Conservation (phyloP, 2,113 vertebrate species). For the Otus sunia region DNA sequence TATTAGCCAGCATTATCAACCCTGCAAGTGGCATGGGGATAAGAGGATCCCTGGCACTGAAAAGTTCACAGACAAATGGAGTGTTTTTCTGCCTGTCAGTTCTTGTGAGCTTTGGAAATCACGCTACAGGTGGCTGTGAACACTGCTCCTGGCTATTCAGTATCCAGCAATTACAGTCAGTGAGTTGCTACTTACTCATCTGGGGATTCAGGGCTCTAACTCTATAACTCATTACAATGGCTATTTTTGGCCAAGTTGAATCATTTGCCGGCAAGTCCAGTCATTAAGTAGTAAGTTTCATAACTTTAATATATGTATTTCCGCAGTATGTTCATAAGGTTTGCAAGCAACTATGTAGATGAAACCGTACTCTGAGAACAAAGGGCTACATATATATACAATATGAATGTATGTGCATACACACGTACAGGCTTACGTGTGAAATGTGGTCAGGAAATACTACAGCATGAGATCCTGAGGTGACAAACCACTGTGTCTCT, state of each 20-base stretch:
- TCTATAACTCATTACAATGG: neutral
- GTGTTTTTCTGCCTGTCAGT: neutral
- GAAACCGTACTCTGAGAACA: accelerated
- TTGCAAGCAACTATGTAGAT: neutral
- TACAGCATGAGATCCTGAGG: neutral
- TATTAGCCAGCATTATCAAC: neutral
- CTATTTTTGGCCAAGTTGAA: neutral
- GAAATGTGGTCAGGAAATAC: neutral
- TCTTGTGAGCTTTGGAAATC: neutral
- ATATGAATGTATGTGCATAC: accelerated
- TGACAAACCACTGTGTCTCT: neutral
- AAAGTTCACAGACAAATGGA: neutral
- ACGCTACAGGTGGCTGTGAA: neutral
- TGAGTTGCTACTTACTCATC: neutral
- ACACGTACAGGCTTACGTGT: accelerated
- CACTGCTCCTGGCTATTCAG: neutral
- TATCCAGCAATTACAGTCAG: neutral
- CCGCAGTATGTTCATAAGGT: neutral
- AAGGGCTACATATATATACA: accelerated
- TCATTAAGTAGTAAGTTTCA: neutral
- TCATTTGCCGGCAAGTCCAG: neutral
- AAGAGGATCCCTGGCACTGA: neutral
- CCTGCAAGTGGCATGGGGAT: neutral
- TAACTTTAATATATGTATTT: neutral
- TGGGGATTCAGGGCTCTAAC: neutral